These are phyloP conservation scores for Falco novaeseelandiae DNA, from an alignment of 2,797 vertebrate species.

Conservation along the genomic window DNA sequence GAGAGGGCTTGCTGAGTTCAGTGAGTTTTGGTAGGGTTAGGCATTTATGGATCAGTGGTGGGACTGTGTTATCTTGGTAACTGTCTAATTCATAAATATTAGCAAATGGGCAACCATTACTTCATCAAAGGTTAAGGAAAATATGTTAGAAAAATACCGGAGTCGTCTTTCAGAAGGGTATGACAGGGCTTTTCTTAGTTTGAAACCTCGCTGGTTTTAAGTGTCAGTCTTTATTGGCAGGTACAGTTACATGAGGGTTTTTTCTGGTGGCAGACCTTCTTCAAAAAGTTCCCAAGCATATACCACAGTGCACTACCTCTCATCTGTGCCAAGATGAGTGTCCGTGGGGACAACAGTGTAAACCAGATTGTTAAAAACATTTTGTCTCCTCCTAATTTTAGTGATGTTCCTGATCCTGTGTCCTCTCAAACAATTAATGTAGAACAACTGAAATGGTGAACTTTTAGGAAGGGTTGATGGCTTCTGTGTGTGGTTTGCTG, in stretches of 20 bases:
- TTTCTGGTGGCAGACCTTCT: neutral
- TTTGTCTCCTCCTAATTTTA: neutral
- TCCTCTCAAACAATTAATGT: neutral
- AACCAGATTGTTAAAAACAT: neutral
- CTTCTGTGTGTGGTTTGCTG: neutral
- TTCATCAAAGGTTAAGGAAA: neutral
- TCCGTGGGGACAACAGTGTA: neutral
- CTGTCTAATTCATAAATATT: neutral
- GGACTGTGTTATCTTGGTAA: neutral
- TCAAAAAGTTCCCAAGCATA: neutral
- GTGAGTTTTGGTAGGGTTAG: neutral
- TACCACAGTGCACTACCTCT: neutral
- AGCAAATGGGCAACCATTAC: neutral
- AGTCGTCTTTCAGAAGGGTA: neutral
- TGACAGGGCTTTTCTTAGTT: neutral
- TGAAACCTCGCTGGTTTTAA: neutral
- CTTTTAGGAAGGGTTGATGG: neutral
- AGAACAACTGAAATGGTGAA: neutral
- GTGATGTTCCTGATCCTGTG: neutral
- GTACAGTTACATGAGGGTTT: neutral
- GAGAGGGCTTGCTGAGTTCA: neutral
- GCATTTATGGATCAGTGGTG: neutral
- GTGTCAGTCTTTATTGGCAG: neutral
- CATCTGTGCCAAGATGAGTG: neutral
- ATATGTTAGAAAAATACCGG: neutral